These are phyloP conservation scores for Trichacis sp. DNA, from an alignment of 2,888 invertebrate genomes.

Conservation along the genomic window DNA sequence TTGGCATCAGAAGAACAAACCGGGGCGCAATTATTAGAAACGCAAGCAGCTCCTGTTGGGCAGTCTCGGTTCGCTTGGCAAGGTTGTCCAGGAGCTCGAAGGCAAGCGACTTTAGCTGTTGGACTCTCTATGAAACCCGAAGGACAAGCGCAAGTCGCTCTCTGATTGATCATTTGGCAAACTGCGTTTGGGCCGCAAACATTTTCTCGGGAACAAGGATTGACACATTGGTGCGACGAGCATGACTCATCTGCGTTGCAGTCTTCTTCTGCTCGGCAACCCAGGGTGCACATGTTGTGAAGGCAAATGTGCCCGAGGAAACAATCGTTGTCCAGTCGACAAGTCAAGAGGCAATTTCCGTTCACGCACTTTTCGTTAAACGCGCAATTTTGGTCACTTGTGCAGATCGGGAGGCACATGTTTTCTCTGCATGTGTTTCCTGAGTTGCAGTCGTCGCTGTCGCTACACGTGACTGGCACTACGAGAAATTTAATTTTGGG, in stretches of 20 bases:
- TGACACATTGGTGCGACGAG: conserved; percentile 81
- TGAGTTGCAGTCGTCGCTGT: conserved; percentile 78
- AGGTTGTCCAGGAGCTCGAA: conserved; percentile 81
- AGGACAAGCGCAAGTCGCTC: conserved; percentile 85
- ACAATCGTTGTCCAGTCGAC: conserved; percentile 91
- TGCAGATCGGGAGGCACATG: conserved; percentile 84
- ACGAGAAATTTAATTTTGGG: no score
- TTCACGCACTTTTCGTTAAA: conserved; percentile 89
- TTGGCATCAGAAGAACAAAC: conserved; percentile 82
- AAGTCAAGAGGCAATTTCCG: conserved; percentile 87
- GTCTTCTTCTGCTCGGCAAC: conserved; percentile 88
- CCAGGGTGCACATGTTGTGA: conserved; percentile 86
- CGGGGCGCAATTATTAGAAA: conserved; percentile 80
- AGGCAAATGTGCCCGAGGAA: conserved; percentile 92
- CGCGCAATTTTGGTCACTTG: conserved; percentile 84
- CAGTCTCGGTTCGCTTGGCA: conserved; percentile 86
- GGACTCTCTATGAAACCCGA: conserved; percentile 87
- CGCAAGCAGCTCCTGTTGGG: conserved; percentile 78
- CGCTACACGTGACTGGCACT: conserved; percentile 84
- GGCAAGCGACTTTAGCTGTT: conserved; percentile 88
- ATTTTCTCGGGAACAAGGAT: conserved; percentile 74
- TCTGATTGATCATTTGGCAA: conserved; percentile 83
- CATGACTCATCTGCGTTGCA: conserved; percentile 89
- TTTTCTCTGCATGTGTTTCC: conserved; percentile 83
- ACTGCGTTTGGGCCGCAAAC: conserved; percentile 87